Evolutionary conservation across 2,888 invertebrate species (phyloP).

Genomic region (Graphium colonna): DNA sequence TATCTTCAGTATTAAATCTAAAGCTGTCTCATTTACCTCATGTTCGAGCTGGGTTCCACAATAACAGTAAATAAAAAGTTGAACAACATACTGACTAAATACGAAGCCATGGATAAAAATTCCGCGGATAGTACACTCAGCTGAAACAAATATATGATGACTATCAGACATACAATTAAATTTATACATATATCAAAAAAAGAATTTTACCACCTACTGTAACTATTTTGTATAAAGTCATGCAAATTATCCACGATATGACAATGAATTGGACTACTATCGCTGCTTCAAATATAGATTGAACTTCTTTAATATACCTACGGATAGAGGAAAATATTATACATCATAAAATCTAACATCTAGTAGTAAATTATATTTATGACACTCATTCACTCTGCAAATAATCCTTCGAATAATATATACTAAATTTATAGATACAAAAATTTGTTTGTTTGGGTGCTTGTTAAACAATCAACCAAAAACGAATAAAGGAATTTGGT

Average conservation of each 20-base stretch:
- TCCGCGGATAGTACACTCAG: slow-evolving; percentile 51
- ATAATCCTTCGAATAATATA: too few relatives aligned
- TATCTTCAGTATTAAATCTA: too few relatives aligned
- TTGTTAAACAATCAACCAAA: too few relatives aligned
- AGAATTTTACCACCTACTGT: slow-evolving; percentile 41
- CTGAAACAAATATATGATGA: slow-evolving; percentile 42
- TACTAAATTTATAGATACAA: too few relatives aligned
- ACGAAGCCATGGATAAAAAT: slow-evolving; percentile 53
- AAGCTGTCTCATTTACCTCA: slow-evolving; percentile 52
- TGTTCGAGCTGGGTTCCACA: slow-evolving; percentile 57
- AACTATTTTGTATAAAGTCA: slow-evolving; percentile 65
- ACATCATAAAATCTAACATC: background rate
- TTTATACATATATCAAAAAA: slow-evolving; percentile 42
- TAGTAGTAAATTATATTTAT: too few relatives aligned
- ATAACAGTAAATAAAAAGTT: slow-evolving; percentile 65
- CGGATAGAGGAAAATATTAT: slow-evolving; percentile 15
- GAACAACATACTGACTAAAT: slow-evolving; percentile 58
- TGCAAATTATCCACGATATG: slow-evolving; percentile 65
- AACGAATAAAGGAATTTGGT: too few relatives aligned
- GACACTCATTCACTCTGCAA: too few relatives aligned
- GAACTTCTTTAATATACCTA: slow-evolving; percentile 57
- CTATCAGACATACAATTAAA: too few relatives aligned
- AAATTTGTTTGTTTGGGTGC: too few relatives aligned
- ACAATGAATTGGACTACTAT: slow-evolving; percentile 55
- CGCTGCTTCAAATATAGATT: slow-evolving; percentile 58